A percentile compares a stretch with the other conserved stretches of the same genome.
These are phyloP conservation scores for Scelioninae gen. 1 DNA, from an alignment of 2,888 invertebrate genomes.

Conservation along the genomic window DNA sequence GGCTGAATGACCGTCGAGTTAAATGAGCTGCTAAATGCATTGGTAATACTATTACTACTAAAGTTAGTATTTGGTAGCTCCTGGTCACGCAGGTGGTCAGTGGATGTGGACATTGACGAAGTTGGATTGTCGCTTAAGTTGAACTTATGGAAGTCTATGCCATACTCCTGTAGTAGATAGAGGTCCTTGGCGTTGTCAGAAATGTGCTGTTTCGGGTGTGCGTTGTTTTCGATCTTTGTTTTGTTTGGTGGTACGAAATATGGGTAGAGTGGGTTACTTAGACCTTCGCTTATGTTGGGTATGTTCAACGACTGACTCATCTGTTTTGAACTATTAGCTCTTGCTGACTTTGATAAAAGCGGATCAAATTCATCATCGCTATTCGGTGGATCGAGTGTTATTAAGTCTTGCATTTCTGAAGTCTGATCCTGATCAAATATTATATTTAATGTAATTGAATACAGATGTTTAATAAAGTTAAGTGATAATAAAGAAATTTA, in stretches of 20 bases:
- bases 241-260: constrained; percentile 84
- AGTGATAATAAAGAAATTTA: too few relatives aligned
- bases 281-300: constrained; percentile 81
- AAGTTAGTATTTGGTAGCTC: constrained; percentile 76
- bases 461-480: too few relatives aligned
- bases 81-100: constrained; percentile 71
- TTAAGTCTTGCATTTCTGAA: constrained; percentile 86
- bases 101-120: constrained; percentile 59
- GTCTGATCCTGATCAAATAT: constrained; percentile 49
- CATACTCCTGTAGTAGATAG: constrained; percentile 90
- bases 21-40: constrained; percentile 80
- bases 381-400: constrained; percentile 88
- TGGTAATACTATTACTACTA: constrained; percentile 77
- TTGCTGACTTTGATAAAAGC: constrained; percentile 84
- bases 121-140: constrained; percentile 80
- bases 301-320: constrained; percentile 81
- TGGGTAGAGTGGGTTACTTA: constrained; percentile 85
- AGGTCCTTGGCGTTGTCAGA: constrained; percentile 85
- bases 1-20: constrained; percentile 84
- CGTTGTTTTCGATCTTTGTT: constrained; percentile 44
- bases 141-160: constrained; percentile 88
- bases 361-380: constrained; percentile 90
- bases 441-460: too few relatives aligned
- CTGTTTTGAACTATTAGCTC: constrained; percentile 82
- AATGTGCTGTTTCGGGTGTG: constrained; percentile 53